Evolutionary conservation across 1,140 invertebrate species (phyloP).

Genomic region (Oncopeltus fasciatus): DNA sequence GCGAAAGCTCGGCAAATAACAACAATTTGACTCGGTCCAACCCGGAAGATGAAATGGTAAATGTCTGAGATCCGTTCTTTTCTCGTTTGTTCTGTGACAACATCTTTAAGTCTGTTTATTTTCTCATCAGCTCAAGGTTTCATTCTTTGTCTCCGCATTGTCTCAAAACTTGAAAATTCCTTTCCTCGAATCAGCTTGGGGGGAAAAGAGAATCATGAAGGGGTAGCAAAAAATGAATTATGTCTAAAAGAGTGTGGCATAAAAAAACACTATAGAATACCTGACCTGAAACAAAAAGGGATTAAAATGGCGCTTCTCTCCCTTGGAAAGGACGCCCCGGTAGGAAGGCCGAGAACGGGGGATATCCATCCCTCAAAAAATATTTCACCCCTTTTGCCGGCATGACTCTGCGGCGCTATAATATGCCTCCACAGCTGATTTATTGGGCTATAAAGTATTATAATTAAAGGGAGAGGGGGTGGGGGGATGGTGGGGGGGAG

Average conservation of each 20-base stretch:
- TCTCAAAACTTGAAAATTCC: not conserved
- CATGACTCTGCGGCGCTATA: constrained; percentile 15
- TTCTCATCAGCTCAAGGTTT: not conserved
- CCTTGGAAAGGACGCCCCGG: not conserved
- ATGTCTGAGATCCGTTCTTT: too few species aligned
- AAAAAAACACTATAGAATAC: too few species aligned
- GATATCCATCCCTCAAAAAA: constrained; percentile 1
- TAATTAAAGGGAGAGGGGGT: constrained; percentile 21
- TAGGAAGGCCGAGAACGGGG: not conserved
- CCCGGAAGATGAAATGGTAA: too few species aligned
- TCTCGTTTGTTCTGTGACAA: too few species aligned
- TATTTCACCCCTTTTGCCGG: not conserved
- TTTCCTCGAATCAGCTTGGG: not conserved
- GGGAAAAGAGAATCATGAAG: not conserved
- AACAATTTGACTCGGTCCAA: too few species aligned
- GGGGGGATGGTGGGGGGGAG: not conserved
- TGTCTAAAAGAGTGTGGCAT: too few species aligned
- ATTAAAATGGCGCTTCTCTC: too few species aligned
- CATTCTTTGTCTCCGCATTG: not conserved
- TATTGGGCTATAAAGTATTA: constrained; percentile 24
- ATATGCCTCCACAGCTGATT: constrained; percentile 20
- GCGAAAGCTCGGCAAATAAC: too few species aligned
- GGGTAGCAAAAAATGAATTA: not conserved
- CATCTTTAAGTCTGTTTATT: too few species aligned
- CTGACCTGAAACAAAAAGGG: not conserved